Evolutionary conservation across 1,140 invertebrate species (phyloP).

Genomic region (Bombus vancouverensis): DNA sequence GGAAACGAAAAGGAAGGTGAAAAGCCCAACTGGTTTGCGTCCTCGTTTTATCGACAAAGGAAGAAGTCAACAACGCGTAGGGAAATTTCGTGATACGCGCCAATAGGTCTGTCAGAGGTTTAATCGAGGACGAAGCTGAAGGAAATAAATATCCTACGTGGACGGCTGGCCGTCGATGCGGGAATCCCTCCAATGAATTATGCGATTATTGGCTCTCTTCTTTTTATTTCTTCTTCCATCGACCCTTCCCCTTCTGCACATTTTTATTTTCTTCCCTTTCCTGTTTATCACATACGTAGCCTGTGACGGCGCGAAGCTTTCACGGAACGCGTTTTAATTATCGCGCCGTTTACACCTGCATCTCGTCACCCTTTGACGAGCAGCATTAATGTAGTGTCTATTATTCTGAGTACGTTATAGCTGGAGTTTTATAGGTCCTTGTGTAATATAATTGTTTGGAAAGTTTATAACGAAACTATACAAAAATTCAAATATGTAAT

Average conservation of each 20-base stretch:
- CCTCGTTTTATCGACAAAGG: background rate
- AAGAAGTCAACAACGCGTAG: background rate
- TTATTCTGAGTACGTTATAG: background rate
- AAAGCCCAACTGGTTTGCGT: background rate
- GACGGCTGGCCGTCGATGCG: background rate
- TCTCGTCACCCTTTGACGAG: background rate
- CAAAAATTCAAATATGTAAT: too few species aligned
- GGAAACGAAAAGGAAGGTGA: conserved; percentile 15
- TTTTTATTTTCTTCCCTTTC: background rate
- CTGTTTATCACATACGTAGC: background rate
- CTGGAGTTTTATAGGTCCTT: background rate
- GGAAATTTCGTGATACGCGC: conserved; percentile 20
- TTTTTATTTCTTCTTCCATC: background rate
- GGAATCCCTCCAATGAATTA: conserved; percentile 4
- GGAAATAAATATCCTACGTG: conserved; percentile 20
- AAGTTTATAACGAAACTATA: background rate
- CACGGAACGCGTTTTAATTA: background rate
- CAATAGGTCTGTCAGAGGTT: conserved; percentile 14
- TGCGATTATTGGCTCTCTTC: conserved; percentile 8
- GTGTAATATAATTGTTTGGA: background rate
- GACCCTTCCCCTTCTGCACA: background rate
- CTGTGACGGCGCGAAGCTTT: background rate
- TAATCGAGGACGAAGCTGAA: background rate
- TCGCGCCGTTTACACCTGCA: background rate
- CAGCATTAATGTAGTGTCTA: background rate